Percentiles rank a stretch among this genome's conserved stretches.
phyloP scores from a whole-genome alignment of 2,888 invertebrate species.

The Cheilosia scutellata region DNA sequence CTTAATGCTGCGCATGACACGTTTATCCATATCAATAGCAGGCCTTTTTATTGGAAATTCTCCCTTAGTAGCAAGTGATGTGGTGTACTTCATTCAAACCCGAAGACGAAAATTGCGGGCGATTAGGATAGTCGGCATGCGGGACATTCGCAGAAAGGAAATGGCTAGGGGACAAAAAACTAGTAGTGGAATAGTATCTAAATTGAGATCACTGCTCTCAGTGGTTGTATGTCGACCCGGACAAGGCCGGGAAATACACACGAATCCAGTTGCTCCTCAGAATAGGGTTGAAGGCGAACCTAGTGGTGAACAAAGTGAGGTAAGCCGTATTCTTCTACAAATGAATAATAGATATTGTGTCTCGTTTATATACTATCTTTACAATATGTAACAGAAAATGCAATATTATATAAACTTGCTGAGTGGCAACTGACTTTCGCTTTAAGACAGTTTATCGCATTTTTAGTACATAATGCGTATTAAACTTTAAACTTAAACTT shows the following conservation, averaged over 20 bases:
- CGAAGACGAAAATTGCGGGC: constrained; percentile 81
- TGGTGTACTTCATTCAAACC: constrained; percentile 82
- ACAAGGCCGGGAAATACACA: constrained; percentile 68
- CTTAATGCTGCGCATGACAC: constrained; percentile 79
- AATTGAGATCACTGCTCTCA: constrained; percentile 78
- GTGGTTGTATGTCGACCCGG: constrained; percentile 80
- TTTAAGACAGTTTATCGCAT: too few species aligned
- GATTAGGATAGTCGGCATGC: constrained; percentile 80
- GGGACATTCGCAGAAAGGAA: constrained; percentile 78
- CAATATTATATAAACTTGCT: too few species aligned
- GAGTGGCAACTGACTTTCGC: too few species aligned
- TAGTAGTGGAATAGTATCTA: constrained; percentile 66
- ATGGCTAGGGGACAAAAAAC: constrained; percentile 47
- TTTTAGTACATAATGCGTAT: too few species aligned
- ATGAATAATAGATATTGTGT: background rate
- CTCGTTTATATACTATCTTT: too few species aligned
- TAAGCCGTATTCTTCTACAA: constrained; percentile 5
- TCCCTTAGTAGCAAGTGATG: constrained; percentile 79
- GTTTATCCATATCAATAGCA: constrained; percentile 80
- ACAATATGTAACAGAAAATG: too few species aligned
- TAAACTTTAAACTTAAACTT: too few species aligned
- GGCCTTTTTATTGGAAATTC: constrained; percentile 80
- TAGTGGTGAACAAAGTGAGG: constrained; percentile 17
- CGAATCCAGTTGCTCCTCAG: background rate
- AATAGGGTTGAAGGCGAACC: background rate